These are phyloP conservation scores for Carcinoscorpius rotundicauda DNA, from an alignment of 1,140 invertebrate species.

Conservation along the genomic window DNA sequence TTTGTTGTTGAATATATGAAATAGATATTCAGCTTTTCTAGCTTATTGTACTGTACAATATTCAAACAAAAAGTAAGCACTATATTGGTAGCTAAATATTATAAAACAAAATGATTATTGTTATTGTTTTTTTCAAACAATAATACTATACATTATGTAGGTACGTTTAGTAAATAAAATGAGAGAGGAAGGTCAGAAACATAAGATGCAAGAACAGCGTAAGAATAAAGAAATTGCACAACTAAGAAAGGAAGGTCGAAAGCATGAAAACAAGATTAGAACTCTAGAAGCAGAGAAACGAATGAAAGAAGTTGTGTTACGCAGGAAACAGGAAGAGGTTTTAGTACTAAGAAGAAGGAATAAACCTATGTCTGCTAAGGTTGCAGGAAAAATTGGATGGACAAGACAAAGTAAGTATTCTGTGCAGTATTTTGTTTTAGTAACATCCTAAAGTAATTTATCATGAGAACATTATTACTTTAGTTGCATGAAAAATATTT, in stretches of 20 bases:
- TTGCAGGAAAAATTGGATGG: slow-evolving; percentile 45
- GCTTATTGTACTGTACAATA: no score
- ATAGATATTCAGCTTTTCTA: no score
- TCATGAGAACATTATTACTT: no score
- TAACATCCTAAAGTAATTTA: not conserved
- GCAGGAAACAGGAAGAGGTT: slow-evolving; percentile 90
- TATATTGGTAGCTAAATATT: no score
- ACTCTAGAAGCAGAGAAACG: slow-evolving; percentile 76
- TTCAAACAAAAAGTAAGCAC: no score
- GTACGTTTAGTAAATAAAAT: slow-evolving; percentile 78
- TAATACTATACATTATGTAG: no score
- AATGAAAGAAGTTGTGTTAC: slow-evolving; percentile 81
- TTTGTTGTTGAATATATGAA: no score
- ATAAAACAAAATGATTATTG: no score
- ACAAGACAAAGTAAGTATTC: no score
- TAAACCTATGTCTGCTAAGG: slow-evolving; percentile 52
- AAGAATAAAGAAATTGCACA: slow-evolving; percentile 72
- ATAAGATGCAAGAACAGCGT: slow-evolving; percentile 49
- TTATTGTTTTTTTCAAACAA: no score
- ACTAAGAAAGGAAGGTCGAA: slow-evolving; percentile 73
- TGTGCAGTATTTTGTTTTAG: no score
- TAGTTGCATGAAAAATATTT: no score
- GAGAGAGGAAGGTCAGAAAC: slow-evolving; percentile 65
- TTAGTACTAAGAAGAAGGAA: slow-evolving; percentile 56
- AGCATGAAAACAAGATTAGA: slow-evolving; percentile 75